Percentiles rank a stretch among this genome's conserved stretches.
Evolutionary conservation across 2,113 vertebrate species (phyloP).

Genomic region (Rostratula benghalensis): DNA sequence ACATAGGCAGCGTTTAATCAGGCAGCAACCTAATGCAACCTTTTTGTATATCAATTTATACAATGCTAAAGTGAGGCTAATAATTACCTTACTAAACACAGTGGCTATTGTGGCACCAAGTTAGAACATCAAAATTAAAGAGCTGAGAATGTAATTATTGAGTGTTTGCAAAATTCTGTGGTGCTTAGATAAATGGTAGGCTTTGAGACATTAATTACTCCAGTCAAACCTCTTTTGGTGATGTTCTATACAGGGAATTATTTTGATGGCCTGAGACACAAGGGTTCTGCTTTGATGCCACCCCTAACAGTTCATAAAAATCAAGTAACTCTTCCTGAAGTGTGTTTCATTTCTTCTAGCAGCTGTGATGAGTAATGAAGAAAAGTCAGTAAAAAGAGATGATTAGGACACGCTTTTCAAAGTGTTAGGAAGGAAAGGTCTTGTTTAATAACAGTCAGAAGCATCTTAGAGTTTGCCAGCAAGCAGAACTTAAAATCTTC

Average conservation of each 20-base stretch:
- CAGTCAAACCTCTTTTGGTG: neutral
- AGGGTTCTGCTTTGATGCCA: neutral
- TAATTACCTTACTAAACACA: neutral
- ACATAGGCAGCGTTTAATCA: neutral
- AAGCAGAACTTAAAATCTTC: conserved; percentile 33
- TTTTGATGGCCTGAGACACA: neutral
- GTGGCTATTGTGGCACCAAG: neutral
- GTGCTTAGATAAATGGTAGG: neutral
- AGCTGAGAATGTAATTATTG: conserved; percentile 10
- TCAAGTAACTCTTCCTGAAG: neutral
- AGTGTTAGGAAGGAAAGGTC: neutral
- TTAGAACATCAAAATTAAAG: neutral
- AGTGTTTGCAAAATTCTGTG: neutral
- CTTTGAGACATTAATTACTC: neutral
- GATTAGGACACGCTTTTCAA: neutral
- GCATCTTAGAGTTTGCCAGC: conserved; percentile 4
- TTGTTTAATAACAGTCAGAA: neutral
- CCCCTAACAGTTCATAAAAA: neutral
- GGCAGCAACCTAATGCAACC: neutral
- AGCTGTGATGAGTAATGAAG: neutral
- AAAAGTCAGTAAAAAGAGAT: neutral
- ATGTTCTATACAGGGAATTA: neutral
- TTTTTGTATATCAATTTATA: neutral
- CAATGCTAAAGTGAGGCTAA: neutral
- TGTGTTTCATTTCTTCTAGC: neutral